Conservation (phyloP, 2,113 vertebrate genomes). For the Canis aureus region DNA sequence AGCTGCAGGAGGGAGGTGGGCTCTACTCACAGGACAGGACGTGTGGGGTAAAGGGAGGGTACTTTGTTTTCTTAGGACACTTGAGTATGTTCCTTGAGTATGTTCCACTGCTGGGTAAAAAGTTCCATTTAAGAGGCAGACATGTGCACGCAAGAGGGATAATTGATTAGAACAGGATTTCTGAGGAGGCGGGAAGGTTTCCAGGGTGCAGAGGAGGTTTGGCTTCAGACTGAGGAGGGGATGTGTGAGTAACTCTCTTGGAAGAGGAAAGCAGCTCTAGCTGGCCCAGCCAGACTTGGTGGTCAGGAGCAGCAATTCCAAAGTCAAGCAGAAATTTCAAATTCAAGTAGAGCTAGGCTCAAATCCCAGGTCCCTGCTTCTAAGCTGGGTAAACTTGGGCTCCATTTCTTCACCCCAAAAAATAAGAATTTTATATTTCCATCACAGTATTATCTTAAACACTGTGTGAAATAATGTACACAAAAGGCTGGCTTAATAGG, state of each 20-base stretch:
- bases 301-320: background rate
- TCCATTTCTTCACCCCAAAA: slow-evolving; percentile 15
- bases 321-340: background rate
- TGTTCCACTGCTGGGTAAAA: background rate
- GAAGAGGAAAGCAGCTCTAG: background rate
- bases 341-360: background rate
- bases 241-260: background rate
- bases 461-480: background rate
- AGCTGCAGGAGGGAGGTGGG: background rate
- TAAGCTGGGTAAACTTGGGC: background rate
- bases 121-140: background rate
- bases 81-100: background rate
- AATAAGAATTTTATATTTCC: background rate
- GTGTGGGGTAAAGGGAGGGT: background rate
- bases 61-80: background rate
- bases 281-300: background rate
- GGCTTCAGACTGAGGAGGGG: background rate
- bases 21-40: background rate
- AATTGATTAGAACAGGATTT: background rate
- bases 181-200: background rate
- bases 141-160: background rate
- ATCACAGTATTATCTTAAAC: background rate
- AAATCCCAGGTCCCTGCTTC: background rate
- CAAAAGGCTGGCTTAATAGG: background rate
- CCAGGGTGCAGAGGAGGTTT: background rate